phyloP scores from a whole-genome alignment of 2,113 vertebrate species.

The Perccottus glenii region DNA sequence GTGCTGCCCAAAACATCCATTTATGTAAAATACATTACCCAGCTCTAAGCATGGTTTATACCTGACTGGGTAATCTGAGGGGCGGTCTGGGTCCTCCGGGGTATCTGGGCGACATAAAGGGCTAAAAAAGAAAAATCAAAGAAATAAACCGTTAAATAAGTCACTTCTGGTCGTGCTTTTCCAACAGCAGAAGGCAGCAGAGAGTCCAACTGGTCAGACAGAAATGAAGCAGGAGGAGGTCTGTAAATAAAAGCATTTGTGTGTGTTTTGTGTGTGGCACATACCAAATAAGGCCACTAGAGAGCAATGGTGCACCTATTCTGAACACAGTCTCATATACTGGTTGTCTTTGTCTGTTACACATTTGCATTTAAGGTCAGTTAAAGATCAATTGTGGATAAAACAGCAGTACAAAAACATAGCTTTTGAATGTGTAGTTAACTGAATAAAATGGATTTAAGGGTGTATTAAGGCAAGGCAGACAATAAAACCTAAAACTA shows the following conservation, averaged over 20 bases:
- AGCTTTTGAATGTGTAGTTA: too few relatives aligned
- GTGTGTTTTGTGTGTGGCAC: constrained; percentile 14
- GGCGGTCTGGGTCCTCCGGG: constrained; percentile 96
- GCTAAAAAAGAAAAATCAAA: constrained; percentile 74
- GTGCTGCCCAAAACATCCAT: too few relatives aligned
- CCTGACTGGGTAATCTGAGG: constrained; percentile 98
- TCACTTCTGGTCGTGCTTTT: not conserved
- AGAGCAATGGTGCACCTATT: constrained; percentile 54
- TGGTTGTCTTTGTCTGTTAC: not conserved
- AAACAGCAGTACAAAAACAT: too few relatives aligned
- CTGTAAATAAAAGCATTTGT: constrained; percentile 27
- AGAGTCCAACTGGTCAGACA: not conserved
- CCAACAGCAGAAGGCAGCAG: not conserved
- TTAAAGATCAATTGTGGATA: not conserved
- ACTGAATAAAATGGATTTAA: too few relatives aligned
- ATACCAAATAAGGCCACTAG: constrained; percentile 59
- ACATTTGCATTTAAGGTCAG: constrained; percentile 1
- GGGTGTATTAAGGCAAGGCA: too few relatives aligned
- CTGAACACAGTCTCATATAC: not conserved
- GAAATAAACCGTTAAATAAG: not conserved
- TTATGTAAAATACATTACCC: constrained; percentile 1
- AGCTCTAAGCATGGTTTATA: constrained; percentile 61
- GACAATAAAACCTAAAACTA: too few relatives aligned
- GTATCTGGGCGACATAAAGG: constrained; percentile 99
- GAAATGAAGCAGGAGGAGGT: constrained; percentile 12